Evolutionary conservation across 2,113 vertebrate genomes (phyloP).

Genomic region (Xenotilapia longispinis): DNA sequence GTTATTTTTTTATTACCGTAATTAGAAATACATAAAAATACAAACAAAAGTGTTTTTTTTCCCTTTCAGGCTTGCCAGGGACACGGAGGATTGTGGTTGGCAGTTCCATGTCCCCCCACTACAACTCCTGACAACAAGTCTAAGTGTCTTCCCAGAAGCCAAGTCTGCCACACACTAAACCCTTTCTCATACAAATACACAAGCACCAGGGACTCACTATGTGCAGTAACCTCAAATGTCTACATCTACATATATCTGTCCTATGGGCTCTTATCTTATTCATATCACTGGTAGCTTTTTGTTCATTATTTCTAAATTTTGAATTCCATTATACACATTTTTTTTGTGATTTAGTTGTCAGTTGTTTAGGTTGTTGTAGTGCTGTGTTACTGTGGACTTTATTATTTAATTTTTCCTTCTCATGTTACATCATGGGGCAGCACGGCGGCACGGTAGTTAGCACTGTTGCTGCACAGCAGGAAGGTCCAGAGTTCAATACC

Average conservation of each 20-base stretch:
- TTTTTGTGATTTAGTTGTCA: neutral
- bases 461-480: neutral
- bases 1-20: neutral
- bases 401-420: neutral
- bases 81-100: neutral
- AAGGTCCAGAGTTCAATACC: neutral
- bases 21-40: neutral
- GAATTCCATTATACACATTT: neutral
- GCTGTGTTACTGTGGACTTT: neutral
- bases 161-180: neutral
- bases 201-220: neutral
- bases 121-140: neutral
- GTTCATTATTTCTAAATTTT: neutral
- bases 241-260: neutral
- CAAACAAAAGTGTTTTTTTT: neutral
- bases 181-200: neutral
- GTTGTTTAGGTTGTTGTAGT: neutral
- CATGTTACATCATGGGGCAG: neutral
- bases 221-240: neutral
- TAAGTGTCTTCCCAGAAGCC: neutral
- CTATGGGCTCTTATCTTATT: neutral
- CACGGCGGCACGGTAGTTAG: fast-evolving
- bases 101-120: neutral
- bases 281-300: neutral
- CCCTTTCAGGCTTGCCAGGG: neutral